Evolutionary conservation across 1,140 invertebrate species (phyloP), one percentile per base, ranked within the genome.

Genomic region (Ceratosolen solmsi): DNA sequence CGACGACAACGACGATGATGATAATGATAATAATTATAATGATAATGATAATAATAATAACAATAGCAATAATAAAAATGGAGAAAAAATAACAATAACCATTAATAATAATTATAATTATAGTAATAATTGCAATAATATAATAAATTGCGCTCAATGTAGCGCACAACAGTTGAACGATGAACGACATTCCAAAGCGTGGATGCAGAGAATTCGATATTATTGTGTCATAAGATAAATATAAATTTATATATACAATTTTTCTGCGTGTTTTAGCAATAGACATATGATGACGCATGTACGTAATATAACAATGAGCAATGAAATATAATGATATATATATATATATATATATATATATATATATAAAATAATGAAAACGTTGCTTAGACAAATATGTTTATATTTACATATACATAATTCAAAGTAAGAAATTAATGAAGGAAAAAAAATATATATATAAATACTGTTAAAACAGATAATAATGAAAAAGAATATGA

Each of bases 171-270:
- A 80, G 85, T 85, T 87, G 8, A 80, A 79, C 84, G 86, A 79
- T 84, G 84, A 87, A 86, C 85, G 84, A 86, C 87, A 87, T 88
- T 87, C 85, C 85, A 87, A 88, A 88, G 87, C 86, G 83, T 86
- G 80, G 85, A 87, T 87, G 85, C 86, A 88, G 77, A 88, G 73
- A 87, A 86, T 84, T 89, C 86, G 84, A 88, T 82, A 87, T 87
- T 84, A 77, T 38, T 79, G 33, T 79, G 22, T 71, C 15, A 36
- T n/a, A 70, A 51, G 46, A 56, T 84, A 85, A 82, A 84, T 82
- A 83, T 76, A 83, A 73, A 83, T 83, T 49, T 46, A 25, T 82
- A 84, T 84, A 79, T 85, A 84, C 22, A 71, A 54, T 27, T 38
- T 36, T 51, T 46, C n/a, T 54, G 25, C 8, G 27, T 11, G 2